A percentile compares a stretch with the other conserved stretches of the same genome.
Conservation (phyloP, 2,113 vertebrate species). For the Acanthochromis polyacanthus region DNA sequence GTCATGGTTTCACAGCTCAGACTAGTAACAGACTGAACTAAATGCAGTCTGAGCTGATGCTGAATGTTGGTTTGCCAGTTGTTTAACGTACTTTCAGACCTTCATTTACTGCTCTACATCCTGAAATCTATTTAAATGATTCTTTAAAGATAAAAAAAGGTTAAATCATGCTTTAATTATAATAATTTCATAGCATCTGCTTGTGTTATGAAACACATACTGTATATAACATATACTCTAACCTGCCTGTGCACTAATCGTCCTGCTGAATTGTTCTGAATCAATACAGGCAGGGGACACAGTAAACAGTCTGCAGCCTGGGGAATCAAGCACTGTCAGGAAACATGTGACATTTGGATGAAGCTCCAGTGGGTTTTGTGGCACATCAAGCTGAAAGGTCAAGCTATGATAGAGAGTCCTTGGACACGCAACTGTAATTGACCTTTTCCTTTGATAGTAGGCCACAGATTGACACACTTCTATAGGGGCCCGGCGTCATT, state of each 20-base stretch:
- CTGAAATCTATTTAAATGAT: no score
- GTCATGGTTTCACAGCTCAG: no score
- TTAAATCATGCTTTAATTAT: no score
- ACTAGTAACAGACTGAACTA: no score
- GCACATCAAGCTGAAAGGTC: conserved; percentile 77
- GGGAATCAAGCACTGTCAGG: conserved; percentile 40
- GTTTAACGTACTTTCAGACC: no score
- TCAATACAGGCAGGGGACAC: conserved; percentile 22
- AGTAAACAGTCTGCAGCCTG: conserved; percentile 41
- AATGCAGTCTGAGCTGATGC: no score
- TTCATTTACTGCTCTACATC: no score
- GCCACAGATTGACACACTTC: conserved; percentile 55
- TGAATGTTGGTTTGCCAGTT: no score
- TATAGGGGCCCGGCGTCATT: conserved; percentile 22
- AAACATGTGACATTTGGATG: conserved; percentile 74
- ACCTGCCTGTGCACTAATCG: background rate
- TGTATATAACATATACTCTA: background rate
- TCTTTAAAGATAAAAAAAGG: no score
- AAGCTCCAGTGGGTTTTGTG: conserved; percentile 61
- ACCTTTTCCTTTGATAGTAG: conserved; percentile 76
- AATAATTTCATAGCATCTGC: background rate
- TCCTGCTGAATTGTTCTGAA: background rate
- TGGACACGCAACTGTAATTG: conserved; percentile 72
- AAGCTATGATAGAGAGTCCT: conserved; percentile 72
- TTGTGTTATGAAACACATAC: background rate